These are phyloP conservation scores for Hormaphis cornu DNA, from an alignment of 1,140 invertebrate genomes.

Conservation along the genomic window DNA sequence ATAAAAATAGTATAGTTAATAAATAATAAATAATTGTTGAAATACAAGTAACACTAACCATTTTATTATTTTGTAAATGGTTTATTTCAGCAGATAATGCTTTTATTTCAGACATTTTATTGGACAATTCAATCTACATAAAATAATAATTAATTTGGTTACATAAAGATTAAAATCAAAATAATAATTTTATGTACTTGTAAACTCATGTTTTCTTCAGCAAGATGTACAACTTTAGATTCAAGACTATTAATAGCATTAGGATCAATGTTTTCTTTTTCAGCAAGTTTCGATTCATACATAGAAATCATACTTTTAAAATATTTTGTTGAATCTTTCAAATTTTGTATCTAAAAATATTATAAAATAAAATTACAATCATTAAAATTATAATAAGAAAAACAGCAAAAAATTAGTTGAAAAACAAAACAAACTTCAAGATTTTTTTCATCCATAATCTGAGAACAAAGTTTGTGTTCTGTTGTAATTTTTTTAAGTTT, in stretches of 20 bases:
- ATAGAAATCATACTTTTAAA: neutral
- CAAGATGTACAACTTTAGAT: conserved; percentile 8
- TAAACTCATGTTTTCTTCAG: conserved; percentile 16
- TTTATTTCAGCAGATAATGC: neutral
- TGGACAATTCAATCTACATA: conserved; percentile 1
- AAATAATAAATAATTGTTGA: neutral
- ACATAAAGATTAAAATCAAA: neutral
- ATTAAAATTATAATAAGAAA: neutral
- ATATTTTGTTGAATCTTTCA: conserved; percentile 24
- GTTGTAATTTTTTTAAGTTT: neutral
- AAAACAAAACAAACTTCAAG: neutral
- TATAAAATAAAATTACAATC: neutral
- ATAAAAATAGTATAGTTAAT: neutral
- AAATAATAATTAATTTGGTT: neutral
- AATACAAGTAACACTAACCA: neutral
- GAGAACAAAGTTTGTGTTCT: neutral
- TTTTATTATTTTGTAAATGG: neutral
- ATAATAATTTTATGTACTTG: conserved; percentile 3
- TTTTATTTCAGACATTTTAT: conserved; percentile 9
- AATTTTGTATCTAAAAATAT: neutral
- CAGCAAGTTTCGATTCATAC: conserved; percentile 10
- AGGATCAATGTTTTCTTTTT: conserved; percentile 20
- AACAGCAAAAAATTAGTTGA: neutral
- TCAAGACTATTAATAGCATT: conserved; percentile 3
- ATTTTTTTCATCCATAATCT: conserved; percentile 9